Evolutionary conservation across 1,140 invertebrate genomes (phyloP).

Genomic region (Drosophila sulfurigaster): DNA sequence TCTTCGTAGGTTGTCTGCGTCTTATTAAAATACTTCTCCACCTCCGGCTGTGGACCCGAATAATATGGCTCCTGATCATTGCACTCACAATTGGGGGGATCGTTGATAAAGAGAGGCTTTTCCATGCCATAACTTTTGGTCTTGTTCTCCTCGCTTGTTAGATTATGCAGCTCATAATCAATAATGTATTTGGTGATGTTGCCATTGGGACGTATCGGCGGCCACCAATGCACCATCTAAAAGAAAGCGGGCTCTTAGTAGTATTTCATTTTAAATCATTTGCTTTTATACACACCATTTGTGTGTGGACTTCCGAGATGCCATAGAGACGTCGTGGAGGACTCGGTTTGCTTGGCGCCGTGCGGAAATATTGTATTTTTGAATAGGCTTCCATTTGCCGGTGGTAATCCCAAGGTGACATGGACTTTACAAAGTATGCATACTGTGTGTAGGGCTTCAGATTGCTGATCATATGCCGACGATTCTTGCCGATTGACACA

Average conservation of each 20-base stretch:
- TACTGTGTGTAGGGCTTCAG: slow-evolving; percentile 95
- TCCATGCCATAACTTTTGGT: slow-evolving; percentile 46
- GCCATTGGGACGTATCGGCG: slow-evolving; percentile 70
- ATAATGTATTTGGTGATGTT: slow-evolving; percentile 63
- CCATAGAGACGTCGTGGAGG: slow-evolving; percentile 59
- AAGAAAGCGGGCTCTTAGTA: background rate
- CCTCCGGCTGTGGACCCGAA: slow-evolving; percentile 67
- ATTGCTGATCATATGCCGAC: slow-evolving; percentile 86
- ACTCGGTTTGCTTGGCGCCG: slow-evolving; percentile 83
- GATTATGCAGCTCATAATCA: slow-evolving; percentile 49
- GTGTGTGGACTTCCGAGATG: slow-evolving; percentile 39
- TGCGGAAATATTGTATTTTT: slow-evolving; percentile 92
- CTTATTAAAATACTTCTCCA: slow-evolving; percentile 70
- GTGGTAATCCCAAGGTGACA: slow-evolving; percentile 89
- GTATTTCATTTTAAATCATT: too few species aligned
- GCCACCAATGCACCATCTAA: slow-evolving; percentile 77
- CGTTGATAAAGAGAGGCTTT: background rate
- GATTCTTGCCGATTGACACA: slow-evolving; percentile 47
- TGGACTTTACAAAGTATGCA: slow-evolving; percentile 95
- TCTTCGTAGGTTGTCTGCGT: slow-evolving; percentile 69
- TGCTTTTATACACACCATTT: slow-evolving; percentile 57
- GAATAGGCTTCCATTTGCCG: slow-evolving; percentile 90
- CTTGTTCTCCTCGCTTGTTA: slow-evolving; percentile 26
- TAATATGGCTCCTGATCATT: slow-evolving; percentile 48
- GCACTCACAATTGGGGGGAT: slow-evolving; percentile 49